A percentile compares a stretch with the other conserved stretches of the same genome.
phyloP scores from a whole-genome alignment of 2,797 vertebrate species.

The Calcarius lapponicus region DNA sequence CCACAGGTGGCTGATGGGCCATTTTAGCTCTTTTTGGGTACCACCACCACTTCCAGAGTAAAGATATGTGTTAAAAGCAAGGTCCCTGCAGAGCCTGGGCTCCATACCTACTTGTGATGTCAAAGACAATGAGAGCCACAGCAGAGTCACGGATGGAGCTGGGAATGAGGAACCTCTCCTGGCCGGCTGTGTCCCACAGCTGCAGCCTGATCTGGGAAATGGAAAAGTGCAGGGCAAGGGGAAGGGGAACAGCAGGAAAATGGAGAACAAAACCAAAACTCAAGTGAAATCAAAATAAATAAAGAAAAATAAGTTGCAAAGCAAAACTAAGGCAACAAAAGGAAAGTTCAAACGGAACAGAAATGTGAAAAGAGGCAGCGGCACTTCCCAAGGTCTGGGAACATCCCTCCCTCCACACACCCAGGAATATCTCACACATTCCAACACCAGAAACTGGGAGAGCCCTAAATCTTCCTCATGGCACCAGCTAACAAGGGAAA shows the following conservation, averaged over 20 bases:
- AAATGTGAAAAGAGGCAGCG: background rate
- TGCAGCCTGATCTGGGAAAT: slow-evolving; percentile 89
- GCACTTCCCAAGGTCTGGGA: background rate
- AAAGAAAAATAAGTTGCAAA: background rate
- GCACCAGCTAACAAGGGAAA: background rate
- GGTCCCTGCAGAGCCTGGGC: slow-evolving; percentile 1
- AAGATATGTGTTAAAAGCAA: background rate
- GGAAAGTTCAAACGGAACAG: slow-evolving; percentile 41
- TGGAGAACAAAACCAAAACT: slow-evolving; percentile 66
- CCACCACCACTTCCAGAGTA: background rate
- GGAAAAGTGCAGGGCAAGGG: slow-evolving; percentile 43
- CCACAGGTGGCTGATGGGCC: background rate
- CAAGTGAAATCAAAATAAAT: slow-evolving; percentile 57
- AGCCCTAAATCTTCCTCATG: background rate
- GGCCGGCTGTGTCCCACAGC: slow-evolving; percentile 91
- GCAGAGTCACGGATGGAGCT: slow-evolving; percentile 93
- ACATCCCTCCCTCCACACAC: background rate
- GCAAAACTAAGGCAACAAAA: slow-evolving; percentile 48
- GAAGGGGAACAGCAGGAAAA: slow-evolving; percentile 55
- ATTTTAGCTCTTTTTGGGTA: background rate
- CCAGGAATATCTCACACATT: background rate
- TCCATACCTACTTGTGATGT: slow-evolving; percentile 84
- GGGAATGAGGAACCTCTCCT: slow-evolving; percentile 91
- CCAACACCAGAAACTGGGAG: background rate
- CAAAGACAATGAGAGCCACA: slow-evolving; percentile 92